Base-by-base conservation (phyloP, 2,888 invertebrate genomes). In the Clivina fossor region DNA sequence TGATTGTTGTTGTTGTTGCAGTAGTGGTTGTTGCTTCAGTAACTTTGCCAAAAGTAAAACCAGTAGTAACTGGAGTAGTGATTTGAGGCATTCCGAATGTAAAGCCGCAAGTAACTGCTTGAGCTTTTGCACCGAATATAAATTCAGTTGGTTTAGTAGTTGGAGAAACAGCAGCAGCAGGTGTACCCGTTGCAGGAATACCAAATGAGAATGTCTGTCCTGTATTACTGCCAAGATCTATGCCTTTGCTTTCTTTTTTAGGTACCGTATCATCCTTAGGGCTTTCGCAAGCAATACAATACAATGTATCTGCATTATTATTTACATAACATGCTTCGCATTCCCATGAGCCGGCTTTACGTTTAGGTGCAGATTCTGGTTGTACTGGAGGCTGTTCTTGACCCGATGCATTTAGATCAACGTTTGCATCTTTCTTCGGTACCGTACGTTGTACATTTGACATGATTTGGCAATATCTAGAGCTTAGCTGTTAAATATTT, bases 241-340 rank as follows among this genome's bases (percentile, higher is more conserved):
- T 22, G 47, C 69, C 62, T 68, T 66, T 46, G 47, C 32, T 40
- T 41, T 43, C 43, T 62, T 75, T 76, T 60, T 74, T 74, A 16
- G 74, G 71, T 54, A 76, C 66, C n/a, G 68, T 72, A 26, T 74
- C 73, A 61, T 83, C 78, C 71, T 81, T 83, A 0, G 80, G 74
- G 0, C 71, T 67, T 49, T 78, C 76, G 64, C 86, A 86, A 2
- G 82, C 77, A 1, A 75, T 64, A 63, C 86, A 86, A 54, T 76
- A 71, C 1, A 62, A 56, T 22, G 67, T 69, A 20, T 71, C 69
- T 0, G 61, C 64, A 4, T 68, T 68, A 61, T 82, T 83, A 8
- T 68, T 63, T 8, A 75, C 70, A 40, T 76, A 76, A 63, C 82
- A 83, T 11, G 57, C 63, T 1, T 65, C 59, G 56, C 82, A 82